Percentiles rank a stretch among this genome's conserved stretches.
phyloP scores from a whole-genome alignment of 1,140 invertebrate species.

The Drosophila pandora region DNA sequence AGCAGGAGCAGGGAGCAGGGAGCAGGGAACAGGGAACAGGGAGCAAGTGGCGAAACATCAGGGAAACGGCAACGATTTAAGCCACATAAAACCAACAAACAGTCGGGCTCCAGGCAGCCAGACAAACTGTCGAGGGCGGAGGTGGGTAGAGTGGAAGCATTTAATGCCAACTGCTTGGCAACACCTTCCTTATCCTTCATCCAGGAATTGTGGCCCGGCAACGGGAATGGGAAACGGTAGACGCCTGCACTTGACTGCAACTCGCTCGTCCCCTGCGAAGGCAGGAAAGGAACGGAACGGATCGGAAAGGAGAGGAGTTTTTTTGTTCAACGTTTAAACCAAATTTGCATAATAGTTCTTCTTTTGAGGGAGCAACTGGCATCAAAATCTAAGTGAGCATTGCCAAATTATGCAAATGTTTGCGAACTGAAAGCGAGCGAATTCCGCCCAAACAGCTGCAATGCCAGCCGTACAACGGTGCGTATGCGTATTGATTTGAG shows the following conservation, averaged over 20 bases:
- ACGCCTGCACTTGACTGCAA: conserved; percentile 59
- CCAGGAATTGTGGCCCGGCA: conserved; percentile 4
- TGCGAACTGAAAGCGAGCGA: conserved; percentile 43
- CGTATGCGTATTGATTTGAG: conserved; percentile 68
- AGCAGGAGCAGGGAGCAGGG: too few species aligned
- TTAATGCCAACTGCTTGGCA: conserved; percentile 59
- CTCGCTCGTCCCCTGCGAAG: conserved; percentile 33
- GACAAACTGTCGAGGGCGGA: conserved; percentile 49
- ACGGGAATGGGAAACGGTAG: not conserved
- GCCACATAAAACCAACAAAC: conserved; percentile 65
- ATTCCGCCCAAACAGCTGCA: conserved; percentile 22
- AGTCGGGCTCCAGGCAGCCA: conserved; percentile 29
- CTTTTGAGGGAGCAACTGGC: conserved; percentile 38
- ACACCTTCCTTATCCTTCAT: conserved; percentile 51
- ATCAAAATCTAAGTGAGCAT: conserved; percentile 69
- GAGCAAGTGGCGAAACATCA: not conserved
- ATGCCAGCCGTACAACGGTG: conserved; percentile 49
- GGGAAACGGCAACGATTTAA: conserved; percentile 61
- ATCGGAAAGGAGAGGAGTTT: conserved; percentile 18
- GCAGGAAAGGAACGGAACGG: not conserved
- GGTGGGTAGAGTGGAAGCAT: not conserved
- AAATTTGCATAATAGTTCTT: conserved; percentile 72
- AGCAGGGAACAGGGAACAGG: too few species aligned
- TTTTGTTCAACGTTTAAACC: conserved; percentile 57
- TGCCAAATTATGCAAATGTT: conserved; percentile 77